A percentile compares a stretch with the other conserved stretches of the same genome.
phyloP scores from a whole-genome alignment of 2,888 invertebrate genomes.

The Drosophila sordidula region DNA sequence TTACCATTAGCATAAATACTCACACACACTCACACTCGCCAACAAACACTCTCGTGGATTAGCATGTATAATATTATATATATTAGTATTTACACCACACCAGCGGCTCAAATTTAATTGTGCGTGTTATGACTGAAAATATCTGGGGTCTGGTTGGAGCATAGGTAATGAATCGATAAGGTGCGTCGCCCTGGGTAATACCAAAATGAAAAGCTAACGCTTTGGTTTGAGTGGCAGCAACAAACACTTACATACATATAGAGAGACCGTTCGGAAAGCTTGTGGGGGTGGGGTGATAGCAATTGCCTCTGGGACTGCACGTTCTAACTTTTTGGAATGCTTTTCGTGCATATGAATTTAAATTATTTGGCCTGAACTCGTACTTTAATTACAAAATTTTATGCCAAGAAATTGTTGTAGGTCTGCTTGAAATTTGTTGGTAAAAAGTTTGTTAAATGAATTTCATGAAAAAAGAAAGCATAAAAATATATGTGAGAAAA shows the following conservation, averaged over 20 bases:
- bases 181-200: slow-evolving; percentile 23
- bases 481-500: background rate
- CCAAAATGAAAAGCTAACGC: slow-evolving; percentile 31
- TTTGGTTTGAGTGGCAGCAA: slow-evolving; percentile 10
- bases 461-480: slow-evolving; percentile 16
- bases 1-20: slow-evolving; percentile 53
- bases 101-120: slow-evolving; percentile 63
- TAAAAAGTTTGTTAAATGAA: slow-evolving; percentile 27
- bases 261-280: background rate
- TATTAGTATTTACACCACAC: slow-evolving; percentile 55
- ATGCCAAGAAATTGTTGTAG: slow-evolving; percentile 35
- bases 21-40: slow-evolving; percentile 17
- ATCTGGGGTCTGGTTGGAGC: slow-evolving; percentile 19
- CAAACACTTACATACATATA: background rate
- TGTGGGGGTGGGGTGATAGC: background rate
- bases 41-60: slow-evolving; percentile 33
- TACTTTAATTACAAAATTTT: slow-evolving; percentile 35
- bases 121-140: slow-evolving; percentile 59
- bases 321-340: slow-evolving; percentile 25
- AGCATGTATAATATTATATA: slow-evolving; percentile 57
- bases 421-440: slow-evolving; percentile 16
- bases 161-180: slow-evolving; percentile 56
- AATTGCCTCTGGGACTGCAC: background rate
- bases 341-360: slow-evolving; percentile 20
- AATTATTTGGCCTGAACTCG: slow-evolving; percentile 15